Evolutionary conservation across 2,113 vertebrate species (phyloP), one percentile per base, ranked within the genome.

Genomic region (Acrocephalus arundinaceus): DNA sequence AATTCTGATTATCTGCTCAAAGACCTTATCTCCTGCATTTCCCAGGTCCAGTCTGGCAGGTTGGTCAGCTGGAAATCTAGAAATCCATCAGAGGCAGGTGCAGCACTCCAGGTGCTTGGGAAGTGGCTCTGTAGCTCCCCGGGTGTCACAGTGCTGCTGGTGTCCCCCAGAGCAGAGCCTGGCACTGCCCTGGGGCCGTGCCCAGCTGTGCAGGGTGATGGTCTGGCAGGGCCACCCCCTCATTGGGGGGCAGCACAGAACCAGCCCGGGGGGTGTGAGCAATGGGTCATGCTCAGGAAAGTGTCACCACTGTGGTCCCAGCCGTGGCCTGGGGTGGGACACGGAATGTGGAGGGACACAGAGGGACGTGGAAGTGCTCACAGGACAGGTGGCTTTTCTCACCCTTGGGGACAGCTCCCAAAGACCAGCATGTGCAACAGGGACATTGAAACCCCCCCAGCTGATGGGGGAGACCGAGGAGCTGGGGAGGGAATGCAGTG

Each of bases 241-340:
- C 30, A 27, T 20, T 18, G 28, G 48, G 68, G 59, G 52, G n/a
- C 66, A 46, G 87, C 22, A 18, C 35, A 19, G 70, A 68, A 11
- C 33, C 73, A 46, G 35, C 33, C 5, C 7, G n/a, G n/a, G 58
- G 65, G 8, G 0, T 0, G 0, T 0, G 2, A 46, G 75, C 1
- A 0, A 4, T 0, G 35, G 70, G 5, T 39, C 1, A 0, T 5
- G 18, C 59, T 66, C 46, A 35, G 74, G 30, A 37, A 66, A 59
- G 22, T 25, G 43, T 41, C 57, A 19, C 41, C 6, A 0, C 9
- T 25, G 46, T 5, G 30, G 18, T 35, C 18, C 35, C 4, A 3
- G 54, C 48, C 5, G 0, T 0, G 17, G 63, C 17, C 59, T 11
- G 61, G 87, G 37, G 22, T 70, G 30, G 33, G n/a, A 25, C 48